Percentiles rank a stretch among this genome's conserved stretches.
Evolutionary conservation across 35 echinoderm and acorn worm species (phyloP).

Genomic region (Hemicentrotus pulcherrimus): DNA sequence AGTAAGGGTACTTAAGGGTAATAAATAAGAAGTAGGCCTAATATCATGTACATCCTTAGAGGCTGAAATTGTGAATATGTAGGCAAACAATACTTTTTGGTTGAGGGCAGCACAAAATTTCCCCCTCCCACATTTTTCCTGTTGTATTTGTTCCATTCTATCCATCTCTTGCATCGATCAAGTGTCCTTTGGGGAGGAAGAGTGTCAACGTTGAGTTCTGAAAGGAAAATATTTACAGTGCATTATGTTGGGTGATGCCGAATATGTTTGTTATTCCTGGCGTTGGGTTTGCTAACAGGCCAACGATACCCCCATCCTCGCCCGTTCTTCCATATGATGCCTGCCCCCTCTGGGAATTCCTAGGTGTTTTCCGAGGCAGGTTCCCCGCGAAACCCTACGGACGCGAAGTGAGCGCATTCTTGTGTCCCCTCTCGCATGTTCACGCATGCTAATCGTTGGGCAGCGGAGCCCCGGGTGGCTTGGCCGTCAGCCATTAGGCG

Average conservation of each 20-base stretch:
- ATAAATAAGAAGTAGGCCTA: too few species aligned
- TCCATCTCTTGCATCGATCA: neutral
- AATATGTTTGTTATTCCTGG: slow-evolving; percentile 13
- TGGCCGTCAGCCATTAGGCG: neutral
- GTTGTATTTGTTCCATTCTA: neutral
- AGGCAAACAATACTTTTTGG: neutral
- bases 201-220: neutral
- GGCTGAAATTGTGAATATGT: neutral
- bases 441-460: neutral
- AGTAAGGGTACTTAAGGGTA: too few species aligned
- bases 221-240: slow-evolving; percentile 4
- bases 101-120: neutral
- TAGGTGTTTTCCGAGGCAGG: neutral
- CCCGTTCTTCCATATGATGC: neutral
- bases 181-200: neutral
- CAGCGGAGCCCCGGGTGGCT: neutral
- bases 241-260: slow-evolving; percentile 15
- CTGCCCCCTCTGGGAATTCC: neutral
- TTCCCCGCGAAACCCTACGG: neutral
- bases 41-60: too few species aligned
- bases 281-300: neutral
- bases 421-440: neutral
- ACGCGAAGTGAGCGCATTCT: neutral
- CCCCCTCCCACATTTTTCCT: neutral
- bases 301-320: neutral